These are phyloP conservation scores for Lates japonicus DNA, from an alignment of 2,797 vertebrate species.

Conservation along the genomic window DNA sequence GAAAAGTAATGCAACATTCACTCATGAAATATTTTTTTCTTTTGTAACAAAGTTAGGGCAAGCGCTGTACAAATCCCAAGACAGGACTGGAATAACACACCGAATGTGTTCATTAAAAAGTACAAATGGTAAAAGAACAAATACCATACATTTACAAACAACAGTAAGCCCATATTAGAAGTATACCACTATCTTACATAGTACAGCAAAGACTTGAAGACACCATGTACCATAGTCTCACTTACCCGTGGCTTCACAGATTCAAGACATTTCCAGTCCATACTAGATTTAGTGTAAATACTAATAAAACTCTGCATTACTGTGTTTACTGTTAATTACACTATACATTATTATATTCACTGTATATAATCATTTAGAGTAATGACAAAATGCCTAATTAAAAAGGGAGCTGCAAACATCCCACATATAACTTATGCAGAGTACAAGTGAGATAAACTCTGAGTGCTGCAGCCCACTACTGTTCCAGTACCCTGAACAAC, in stretches of 20 bases:
- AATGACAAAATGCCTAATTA: neutral
- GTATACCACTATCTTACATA: neutral
- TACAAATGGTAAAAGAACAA: neutral
- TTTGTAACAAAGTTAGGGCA: neutral
- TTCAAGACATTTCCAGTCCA: neutral
- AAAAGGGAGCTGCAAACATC: neutral
- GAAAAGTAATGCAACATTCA: neutral
- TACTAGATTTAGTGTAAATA: neutral
- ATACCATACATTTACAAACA: neutral
- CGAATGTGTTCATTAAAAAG: neutral
- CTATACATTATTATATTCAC: too few relatives aligned
- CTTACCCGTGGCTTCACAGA: neutral
- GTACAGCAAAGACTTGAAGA: neutral
- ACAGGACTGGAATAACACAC: neutral
- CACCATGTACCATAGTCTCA: neutral
- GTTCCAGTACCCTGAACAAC: slow-evolving; percentile 23
- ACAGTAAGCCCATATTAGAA: neutral
- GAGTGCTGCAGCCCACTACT: neutral
- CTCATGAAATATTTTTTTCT: too few relatives aligned
- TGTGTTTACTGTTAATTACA: too few relatives aligned
- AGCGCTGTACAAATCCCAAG: neutral
- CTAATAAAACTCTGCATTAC: neutral
- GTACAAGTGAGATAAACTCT: neutral
- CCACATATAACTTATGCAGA: neutral
- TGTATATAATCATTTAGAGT: too few relatives aligned